Conservation (phyloP, 2,113 vertebrate genomes). For the Hirundichthys speculiger region DNA sequence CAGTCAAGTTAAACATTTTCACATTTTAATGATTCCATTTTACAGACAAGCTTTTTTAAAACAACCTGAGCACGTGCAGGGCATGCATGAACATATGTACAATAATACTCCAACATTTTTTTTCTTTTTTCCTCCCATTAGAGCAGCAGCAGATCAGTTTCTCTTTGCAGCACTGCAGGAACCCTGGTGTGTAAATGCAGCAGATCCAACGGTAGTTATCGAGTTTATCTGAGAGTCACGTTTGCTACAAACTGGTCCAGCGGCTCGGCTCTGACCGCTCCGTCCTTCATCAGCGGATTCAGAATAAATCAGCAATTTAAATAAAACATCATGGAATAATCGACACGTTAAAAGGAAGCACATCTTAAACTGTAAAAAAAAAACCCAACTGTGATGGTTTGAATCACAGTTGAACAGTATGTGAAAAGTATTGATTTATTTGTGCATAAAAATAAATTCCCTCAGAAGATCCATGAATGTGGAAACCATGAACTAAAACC, state of each 20-base stretch:
- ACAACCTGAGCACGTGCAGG: conserved; percentile 8
- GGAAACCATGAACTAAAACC: neutral
- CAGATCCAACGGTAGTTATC: no score
- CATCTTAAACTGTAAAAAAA: neutral
- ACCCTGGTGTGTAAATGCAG: no score
- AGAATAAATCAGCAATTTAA: neutral
- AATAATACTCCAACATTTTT: neutral
- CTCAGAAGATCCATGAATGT: neutral
- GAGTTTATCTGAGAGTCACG: neutral
- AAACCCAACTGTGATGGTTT: neutral
- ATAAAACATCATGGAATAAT: no score
- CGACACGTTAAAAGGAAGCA: conserved; percentile 31
- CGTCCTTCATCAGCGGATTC: conserved; percentile 12
- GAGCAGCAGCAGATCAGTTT: conserved; percentile 22
- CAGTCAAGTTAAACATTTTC: no score
- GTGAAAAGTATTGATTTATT: neutral
- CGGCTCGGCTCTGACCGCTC: neutral
- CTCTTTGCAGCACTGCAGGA: conserved; percentile 2
- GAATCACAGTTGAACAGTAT: neutral
- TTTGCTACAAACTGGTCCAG: conserved; percentile 5
- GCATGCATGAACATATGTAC: conserved; percentile 49
- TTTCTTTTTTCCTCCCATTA: no score
- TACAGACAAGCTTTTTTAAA: conserved; percentile 35
- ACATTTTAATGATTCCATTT: conserved; percentile 55
- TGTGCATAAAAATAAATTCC: conserved; percentile 1